Evolutionary conservation across 2,797 vertebrate species (phyloP).

Genomic region (Holocentrus rufus): DNA sequence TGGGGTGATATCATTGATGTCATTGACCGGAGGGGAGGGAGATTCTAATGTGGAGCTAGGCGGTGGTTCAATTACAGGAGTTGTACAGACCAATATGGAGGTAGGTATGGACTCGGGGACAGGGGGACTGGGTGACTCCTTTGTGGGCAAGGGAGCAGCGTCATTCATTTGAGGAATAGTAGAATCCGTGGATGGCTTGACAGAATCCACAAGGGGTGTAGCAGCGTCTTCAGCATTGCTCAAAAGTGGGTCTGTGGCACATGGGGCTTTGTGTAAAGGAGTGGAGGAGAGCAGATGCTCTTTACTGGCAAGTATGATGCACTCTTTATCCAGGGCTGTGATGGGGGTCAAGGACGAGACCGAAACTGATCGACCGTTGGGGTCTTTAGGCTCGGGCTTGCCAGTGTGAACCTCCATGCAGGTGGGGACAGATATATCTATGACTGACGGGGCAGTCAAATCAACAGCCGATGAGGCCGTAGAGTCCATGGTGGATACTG

Average conservation of each 20-base stretch:
- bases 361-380: slow-evolving; percentile 57
- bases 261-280: slow-evolving; percentile 56
- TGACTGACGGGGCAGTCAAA: slow-evolving; percentile 46
- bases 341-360: slow-evolving; percentile 33
- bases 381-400: slow-evolving; percentile 54
- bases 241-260: slow-evolving; percentile 69
- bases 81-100: slow-evolving; percentile 58
- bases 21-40: slow-evolving; percentile 35
- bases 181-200: slow-evolving; percentile 15
- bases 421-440: slow-evolving; percentile 26
- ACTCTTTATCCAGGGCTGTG: slow-evolving; percentile 36
- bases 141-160: slow-evolving; percentile 19
- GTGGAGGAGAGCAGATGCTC: slow-evolving; percentile 70
- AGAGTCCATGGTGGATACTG: slow-evolving; percentile 86
- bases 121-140: slow-evolving; percentile 8
- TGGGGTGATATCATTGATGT: slow-evolving; percentile 28
- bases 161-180: slow-evolving; percentile 29
- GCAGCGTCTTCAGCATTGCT: slow-evolving; percentile 51
- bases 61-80: slow-evolving; percentile 59
- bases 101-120: slow-evolving; percentile 37
- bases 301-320: slow-evolving; percentile 45
- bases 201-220: slow-evolving; percentile 26
- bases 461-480: slow-evolving; percentile 85
- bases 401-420: slow-evolving; percentile 44
- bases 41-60: slow-evolving; percentile 60